Evolutionary conservation across 2,113 vertebrate genomes (phyloP), one percentile per base, ranked within the genome.

Genomic region (Thryonomys swinderianus): DNA sequence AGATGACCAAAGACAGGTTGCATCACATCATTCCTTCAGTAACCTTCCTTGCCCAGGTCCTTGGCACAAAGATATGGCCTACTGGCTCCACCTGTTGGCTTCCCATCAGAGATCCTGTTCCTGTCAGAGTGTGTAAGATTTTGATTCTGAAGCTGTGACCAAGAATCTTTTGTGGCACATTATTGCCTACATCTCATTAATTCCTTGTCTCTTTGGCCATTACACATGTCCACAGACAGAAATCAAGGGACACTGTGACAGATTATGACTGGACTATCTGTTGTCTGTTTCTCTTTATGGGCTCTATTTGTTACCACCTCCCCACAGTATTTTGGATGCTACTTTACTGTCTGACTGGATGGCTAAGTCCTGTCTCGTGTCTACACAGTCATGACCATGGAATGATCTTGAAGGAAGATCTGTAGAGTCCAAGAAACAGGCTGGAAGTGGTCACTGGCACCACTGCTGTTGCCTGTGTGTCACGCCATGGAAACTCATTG

Each of bases 21-120:
- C 0, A 10, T 37, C 48, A 11, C 4, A 0, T 32, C 62, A 20
- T 7, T 32, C 57, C 18, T 7, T 0, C 2, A 16, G 87, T 64
- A 62, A 45, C 9, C 9, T 79, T 61, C 40, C 45, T 85, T 17
- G n/a, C 30, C 40, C 12, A 5, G 32, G 82, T 67, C 16, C 71
- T 88, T 51, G 5, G 59, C 69, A 40, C 37, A 55, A 32, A 27
- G n/a, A 30, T 27, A 30, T 0, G 7, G 27, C 37, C 57, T 14
- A 0, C 23, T 73, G 88, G 85, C 59, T 78, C 23, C 12, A 23
- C 48, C 55, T 11, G 0, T 4, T 20, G 27, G 51, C 79, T 83
- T 67, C 48, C 40, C 20, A 62, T 80, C n/a, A n/a, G 40, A 55
- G 37, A 17, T 55, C 61, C 5, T 10, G 9, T 48, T 82, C 42